Percentiles rank a stretch among this genome's conserved stretches.
Evolutionary conservation across 2,113 vertebrate genomes (phyloP).

Genomic region (Sphaerodactylus townsendi): DNA sequence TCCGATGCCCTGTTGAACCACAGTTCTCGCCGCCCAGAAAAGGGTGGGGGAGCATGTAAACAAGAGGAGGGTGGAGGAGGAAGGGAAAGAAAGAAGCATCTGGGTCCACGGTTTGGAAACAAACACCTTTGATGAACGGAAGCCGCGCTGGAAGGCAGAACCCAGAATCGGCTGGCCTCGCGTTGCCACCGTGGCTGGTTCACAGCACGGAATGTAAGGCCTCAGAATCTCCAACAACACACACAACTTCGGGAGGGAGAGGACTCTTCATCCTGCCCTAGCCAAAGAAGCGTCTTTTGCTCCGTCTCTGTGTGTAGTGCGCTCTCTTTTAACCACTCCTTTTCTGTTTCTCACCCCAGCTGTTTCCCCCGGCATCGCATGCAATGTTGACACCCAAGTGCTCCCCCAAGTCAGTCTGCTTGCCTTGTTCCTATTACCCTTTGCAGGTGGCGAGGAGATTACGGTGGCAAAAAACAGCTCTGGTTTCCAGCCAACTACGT

Average conservation of each 20-base stretch:
- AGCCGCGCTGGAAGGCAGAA: background rate
- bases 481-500: conserved; percentile 99
- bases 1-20: too few species aligned
- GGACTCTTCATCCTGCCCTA: background rate
- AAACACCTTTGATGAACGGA: background rate
- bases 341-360: conserved; percentile 30
- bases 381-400: conserved; percentile 7
- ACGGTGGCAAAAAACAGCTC: conserved; percentile 94
- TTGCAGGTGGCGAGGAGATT: conserved; percentile 96
- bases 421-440: conserved; percentile 56
- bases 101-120: background rate
- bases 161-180: background rate
- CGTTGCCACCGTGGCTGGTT: background rate
- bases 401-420: background rate
- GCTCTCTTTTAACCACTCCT: conserved; percentile 44
- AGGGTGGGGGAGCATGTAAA: too few species aligned
- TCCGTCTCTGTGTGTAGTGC: background rate
- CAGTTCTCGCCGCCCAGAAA: too few species aligned
- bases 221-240: background rate
- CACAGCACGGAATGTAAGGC: background rate
- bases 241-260: background rate
- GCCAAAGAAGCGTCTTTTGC: background rate
- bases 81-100: too few species aligned
- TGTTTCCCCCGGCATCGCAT: accelerated
- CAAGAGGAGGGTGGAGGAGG: too few species aligned